phyloP scores from a whole-genome alignment of 2,797 vertebrate genomes.

The Acanthopagrus latus region DNA sequence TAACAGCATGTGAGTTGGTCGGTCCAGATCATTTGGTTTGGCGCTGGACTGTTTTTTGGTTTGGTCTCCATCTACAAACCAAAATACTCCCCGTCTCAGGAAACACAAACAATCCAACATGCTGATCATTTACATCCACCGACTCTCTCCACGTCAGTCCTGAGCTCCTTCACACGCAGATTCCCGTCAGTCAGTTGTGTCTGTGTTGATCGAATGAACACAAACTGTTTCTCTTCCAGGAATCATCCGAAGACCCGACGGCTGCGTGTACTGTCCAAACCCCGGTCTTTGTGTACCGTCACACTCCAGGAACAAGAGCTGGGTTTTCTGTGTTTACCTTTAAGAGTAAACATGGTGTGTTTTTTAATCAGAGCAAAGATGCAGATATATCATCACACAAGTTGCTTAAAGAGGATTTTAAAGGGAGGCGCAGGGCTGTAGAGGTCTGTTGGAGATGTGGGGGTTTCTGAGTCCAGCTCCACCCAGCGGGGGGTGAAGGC shows the following conservation, averaged over 20 bases:
- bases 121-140: neutral
- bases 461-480: constrained; percentile 17
- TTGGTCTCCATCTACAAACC: neutral
- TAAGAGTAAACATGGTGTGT: neutral
- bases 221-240: neutral
- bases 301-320: neutral
- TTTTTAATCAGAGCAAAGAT: neutral
- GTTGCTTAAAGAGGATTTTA: neutral
- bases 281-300: neutral
- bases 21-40: neutral
- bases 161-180: neutral
- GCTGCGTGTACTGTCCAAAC: neutral
- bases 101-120: neutral
- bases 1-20: neutral
- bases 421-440: neutral
- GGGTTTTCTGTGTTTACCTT: neutral
- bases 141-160: neutral
- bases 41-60: neutral
- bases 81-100: neutral
- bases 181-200: neutral
- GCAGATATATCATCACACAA: constrained; percentile 1
- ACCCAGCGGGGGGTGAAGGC: too few species aligned
- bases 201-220: neutral
- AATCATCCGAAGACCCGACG: neutral
- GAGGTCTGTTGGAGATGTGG: constrained; percentile 2